phyloP scores from a whole-genome alignment of 1,140 invertebrate genomes.

The Pseudomyrmex pallidus region DNA sequence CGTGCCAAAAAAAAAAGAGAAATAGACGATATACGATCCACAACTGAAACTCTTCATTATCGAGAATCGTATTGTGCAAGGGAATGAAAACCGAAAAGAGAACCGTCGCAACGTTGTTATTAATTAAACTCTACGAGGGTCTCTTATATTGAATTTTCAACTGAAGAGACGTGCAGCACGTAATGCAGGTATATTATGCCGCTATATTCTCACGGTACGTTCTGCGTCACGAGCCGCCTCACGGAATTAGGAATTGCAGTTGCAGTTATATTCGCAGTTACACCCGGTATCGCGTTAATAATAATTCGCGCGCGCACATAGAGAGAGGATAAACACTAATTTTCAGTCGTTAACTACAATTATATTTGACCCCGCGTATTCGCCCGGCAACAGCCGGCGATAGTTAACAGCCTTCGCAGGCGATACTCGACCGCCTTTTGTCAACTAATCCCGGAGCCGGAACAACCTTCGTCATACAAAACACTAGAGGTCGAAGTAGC shows the following conservation, averaged over 20 bases:
- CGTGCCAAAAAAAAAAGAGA: not conserved
- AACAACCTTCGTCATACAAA: slow-evolving; percentile 40
- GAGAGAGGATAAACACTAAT: slow-evolving; percentile 66
- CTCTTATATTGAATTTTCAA: slow-evolving; percentile 29
- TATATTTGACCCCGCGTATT: slow-evolving; percentile 67
- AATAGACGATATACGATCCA: not conserved
- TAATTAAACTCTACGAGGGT: not conserved
- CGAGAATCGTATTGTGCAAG: slow-evolving; percentile 5
- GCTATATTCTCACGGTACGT: slow-evolving; percentile 41
- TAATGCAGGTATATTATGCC: slow-evolving; percentile 51
- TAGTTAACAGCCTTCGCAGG: slow-evolving; percentile 59
- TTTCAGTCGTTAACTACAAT: slow-evolving; percentile 73
- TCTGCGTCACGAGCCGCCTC: slow-evolving; percentile 40
- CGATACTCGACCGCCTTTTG: slow-evolving; percentile 52
- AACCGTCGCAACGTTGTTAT: not conserved
- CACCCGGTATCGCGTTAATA: slow-evolving; percentile 69
- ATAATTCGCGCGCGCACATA: slow-evolving; percentile 64
- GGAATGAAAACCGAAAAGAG: slow-evolving; percentile 2
- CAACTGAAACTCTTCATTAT: not conserved
- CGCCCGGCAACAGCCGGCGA: slow-evolving; percentile 43
- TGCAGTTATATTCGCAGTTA: slow-evolving; percentile 55
- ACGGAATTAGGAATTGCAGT: slow-evolving; percentile 72
- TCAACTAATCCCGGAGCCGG: slow-evolving; percentile 47
- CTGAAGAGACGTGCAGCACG: slow-evolving; percentile 19
- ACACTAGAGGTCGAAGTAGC: slow-evolving; percentile 8